phyloP scores from a whole-genome alignment of 30 jellyfish, hydroid and myxozoan genomes.

The Aurelia aurita region DNA sequence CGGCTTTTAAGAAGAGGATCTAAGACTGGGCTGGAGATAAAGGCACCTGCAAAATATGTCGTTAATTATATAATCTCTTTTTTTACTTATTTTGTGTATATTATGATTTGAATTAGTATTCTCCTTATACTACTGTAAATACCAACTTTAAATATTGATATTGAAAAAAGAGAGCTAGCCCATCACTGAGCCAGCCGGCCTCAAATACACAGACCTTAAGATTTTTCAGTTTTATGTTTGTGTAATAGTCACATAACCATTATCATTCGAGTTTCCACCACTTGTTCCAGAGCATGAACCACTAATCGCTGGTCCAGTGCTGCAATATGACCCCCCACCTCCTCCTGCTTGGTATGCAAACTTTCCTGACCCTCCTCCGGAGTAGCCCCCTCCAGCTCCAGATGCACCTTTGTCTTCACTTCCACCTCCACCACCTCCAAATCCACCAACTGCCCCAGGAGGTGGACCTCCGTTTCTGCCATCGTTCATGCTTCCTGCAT shows the following conservation, averaged over 20 bases:
- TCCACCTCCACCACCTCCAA: slow-evolving; percentile 72
- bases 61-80: too few relatives aligned
- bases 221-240: too few relatives aligned
- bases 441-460: slow-evolving; percentile 77
- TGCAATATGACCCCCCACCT: slow-evolving; percentile 69
- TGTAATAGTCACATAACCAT: slow-evolving; percentile 43
- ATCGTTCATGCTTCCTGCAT: slow-evolving; percentile 54
- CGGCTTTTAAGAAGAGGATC: too few relatives aligned
- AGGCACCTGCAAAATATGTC: too few relatives aligned
- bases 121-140: too few relatives aligned
- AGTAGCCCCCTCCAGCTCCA: slow-evolving; percentile 76
- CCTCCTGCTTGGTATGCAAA: slow-evolving; percentile 44
- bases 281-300: slow-evolving; percentile 5
- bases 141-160: too few relatives aligned
- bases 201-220: too few relatives aligned
- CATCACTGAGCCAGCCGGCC: too few relatives aligned
- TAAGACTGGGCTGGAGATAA: too few relatives aligned
- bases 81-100: too few relatives aligned
- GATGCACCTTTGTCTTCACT: slow-evolving; percentile 68
- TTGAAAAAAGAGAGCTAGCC: too few relatives aligned
- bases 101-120: too few relatives aligned
- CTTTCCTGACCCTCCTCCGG: slow-evolving; percentile 63
- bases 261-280: slow-evolving; percentile 59
- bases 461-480: slow-evolving; percentile 71
- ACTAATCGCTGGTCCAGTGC: background rate